Evolutionary conservation across 2,888 invertebrate species (phyloP).

Genomic region (Orthosia incerta): DNA sequence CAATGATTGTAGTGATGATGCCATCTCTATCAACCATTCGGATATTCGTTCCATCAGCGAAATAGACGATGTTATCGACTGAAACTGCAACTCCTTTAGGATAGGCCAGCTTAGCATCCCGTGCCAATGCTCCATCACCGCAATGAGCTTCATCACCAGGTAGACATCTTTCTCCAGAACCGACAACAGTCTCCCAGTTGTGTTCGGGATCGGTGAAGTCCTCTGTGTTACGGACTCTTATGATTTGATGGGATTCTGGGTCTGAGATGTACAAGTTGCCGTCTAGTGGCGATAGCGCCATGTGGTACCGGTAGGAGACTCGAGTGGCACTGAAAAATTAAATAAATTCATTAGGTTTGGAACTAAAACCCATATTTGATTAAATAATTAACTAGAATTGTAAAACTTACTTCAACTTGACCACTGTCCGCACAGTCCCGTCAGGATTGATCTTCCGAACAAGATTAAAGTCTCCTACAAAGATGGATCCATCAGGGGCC

Average conservation of each 20-base stretch:
- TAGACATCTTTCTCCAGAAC: slow-evolving; percentile 97
- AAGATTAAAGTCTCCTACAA: slow-evolving; percentile 98
- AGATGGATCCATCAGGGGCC: slow-evolving; percentile 97
- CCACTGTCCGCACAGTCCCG: slow-evolving; percentile 95
- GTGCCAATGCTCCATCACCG: slow-evolving; percentile 98
- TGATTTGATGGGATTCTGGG: slow-evolving; percentile 98
- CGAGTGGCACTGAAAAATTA: slow-evolving; percentile 94
- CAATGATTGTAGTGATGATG: slow-evolving; percentile 97
- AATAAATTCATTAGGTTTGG: slow-evolving; percentile 14
- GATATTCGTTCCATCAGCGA: slow-evolving; percentile 98
- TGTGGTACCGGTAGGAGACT: slow-evolving; percentile 98
- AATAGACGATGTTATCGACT: slow-evolving; percentile 97
- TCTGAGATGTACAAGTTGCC: slow-evolving; percentile 98
- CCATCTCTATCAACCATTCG: slow-evolving; percentile 98
- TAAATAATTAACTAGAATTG: background rate
- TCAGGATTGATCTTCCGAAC: slow-evolving; percentile 97
- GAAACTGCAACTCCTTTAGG: slow-evolving; percentile 99
- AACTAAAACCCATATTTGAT: too few relatives aligned
- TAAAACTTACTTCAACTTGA: slow-evolving; percentile 94
- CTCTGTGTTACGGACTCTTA: slow-evolving; percentile 95
- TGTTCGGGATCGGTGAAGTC: slow-evolving; percentile 96
- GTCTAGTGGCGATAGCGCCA: slow-evolving; percentile 98
- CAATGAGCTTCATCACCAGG: slow-evolving; percentile 98
- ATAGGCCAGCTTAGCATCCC: slow-evolving; percentile 98
- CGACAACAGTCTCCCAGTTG: slow-evolving; percentile 98